phyloP scores from a whole-genome alignment of 2,797 vertebrate species.

The Pyrocephalus nanus region DNA sequence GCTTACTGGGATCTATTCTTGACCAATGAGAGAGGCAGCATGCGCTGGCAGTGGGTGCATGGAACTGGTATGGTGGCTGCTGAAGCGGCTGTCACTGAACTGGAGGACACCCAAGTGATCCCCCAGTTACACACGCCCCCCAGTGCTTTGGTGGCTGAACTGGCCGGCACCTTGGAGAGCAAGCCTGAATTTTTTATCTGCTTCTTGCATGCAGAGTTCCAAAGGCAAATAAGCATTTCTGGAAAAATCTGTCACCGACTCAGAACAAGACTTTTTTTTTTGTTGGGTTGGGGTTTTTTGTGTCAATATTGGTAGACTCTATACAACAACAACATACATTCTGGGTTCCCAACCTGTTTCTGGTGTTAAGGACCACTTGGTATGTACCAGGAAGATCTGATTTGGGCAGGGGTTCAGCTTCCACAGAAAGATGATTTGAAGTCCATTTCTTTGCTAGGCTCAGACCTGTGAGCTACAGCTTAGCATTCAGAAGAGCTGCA shows the following conservation, averaged over 20 bases:
- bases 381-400: background rate
- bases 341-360: conserved; percentile 11
- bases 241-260: conserved; percentile 17
- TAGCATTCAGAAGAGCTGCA: background rate
- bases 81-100: background rate
- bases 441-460: background rate
- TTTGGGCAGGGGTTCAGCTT: background rate
- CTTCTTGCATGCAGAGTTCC: background rate
- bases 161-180: background rate
- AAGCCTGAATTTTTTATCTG: background rate
- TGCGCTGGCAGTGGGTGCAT: background rate
- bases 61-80: rapidly evolving
- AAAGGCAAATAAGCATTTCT: background rate
- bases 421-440: background rate
- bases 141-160: background rate
- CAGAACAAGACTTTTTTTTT: background rate
- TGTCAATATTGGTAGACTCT: conserved; percentile 21
- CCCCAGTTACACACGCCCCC: background rate
- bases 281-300: no score
- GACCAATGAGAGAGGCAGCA: background rate
- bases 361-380: background rate
- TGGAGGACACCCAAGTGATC: background rate
- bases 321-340: conserved; percentile 24
- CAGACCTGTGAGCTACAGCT: background rate
- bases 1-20: background rate